Evolutionary conservation across 2,888 invertebrate species (phyloP), one percentile per base, ranked within the genome.

Genomic region (Acleris holmiana): DNA sequence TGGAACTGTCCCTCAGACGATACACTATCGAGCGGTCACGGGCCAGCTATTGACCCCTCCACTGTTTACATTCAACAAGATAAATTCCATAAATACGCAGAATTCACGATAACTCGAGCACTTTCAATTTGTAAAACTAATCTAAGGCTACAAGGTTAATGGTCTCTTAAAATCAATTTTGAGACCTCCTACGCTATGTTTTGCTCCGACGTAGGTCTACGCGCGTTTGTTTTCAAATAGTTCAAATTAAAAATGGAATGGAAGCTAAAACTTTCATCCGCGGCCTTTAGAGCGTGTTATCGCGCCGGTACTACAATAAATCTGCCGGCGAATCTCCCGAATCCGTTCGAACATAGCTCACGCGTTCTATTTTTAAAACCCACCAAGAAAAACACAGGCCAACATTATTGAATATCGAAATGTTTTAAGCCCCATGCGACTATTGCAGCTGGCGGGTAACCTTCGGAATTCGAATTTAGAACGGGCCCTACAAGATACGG

Each of bases 11-110:
- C 83, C 82, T 87, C 88, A 84, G 73, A 79, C 86, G 90, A 91
- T 91, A 91, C 79, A 76, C 80, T 89, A 89, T 90, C 89, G 74
- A 44, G 63, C 79, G 90, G 87, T 88, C 91, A 89, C 82, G 78
- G 84, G 91, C 88, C 91, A 91, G 91, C 89, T 90, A 88, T 88
- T 86, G 90, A 89, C 89, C 91, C 76, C 81, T 35, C 35, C 35
- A 73, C 81, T 89, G 89, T 88, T 89, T 89, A 89, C 89, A 85
- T 82, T 76, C 74, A 74, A 75, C 77, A 74, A 71, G 73, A 80
- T 77, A 80, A 76, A 76, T 77, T 75, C 75, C 73, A 76, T 74
- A 79, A 81, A 77, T 79, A 80, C 83, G 84, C 85, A 85, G 80
- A 85, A 83, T 78, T 77, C 74, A 74, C 71, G 80, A 86, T 88